Evolutionary conservation across 2,888 invertebrate genomes (phyloP), one percentile per base, ranked within the genome.

Genomic region (Apocheima hispidaria): DNA sequence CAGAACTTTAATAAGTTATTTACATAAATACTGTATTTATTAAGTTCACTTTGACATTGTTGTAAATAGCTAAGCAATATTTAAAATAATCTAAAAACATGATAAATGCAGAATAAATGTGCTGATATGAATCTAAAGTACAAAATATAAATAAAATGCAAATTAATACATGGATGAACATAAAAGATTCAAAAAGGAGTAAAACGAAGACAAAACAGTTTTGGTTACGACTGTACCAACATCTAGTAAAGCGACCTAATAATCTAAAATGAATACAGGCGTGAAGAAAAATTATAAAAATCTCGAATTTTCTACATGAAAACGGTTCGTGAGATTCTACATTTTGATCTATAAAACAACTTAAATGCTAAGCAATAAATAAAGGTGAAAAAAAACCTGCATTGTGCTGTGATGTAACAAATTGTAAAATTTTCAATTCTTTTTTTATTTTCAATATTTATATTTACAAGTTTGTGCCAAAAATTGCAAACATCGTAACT

Each of bases 1-100:
- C 75, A 84, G 79, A 83, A 83, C 76, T 86, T 89, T 88, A 89
- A 90, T 90, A 85, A 81, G 75, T 79, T 86, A 84, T 84, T 77
- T 86, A 86, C 85, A 88, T 76, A 71, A 65, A 74, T 64, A 78
- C 71, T 72, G 65, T 75, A 76, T 75, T 76, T 72, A 72, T 63
- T 68, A 71, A 55, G 50, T 66, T 61, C 54, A 59, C 50, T 70
- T 60, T 56, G 63, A 71, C 60, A 58, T 63, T 65, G 72, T 74
- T 65, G 68, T 62, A 66, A 55, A 70, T 65, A 74, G 67, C 67
- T 71, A 72, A 74, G 72, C 56, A 66, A 71, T 60, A 69, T 68
- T 75, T 55, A 66, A 61, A 61, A 58, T 62, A 74, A 69, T 59
- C 65, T 70, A 78, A 74, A 76, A 70, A n/a, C n/a, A 80, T 71